A percentile compares a stretch with the other conserved stretches of the same genome.
Conservation (phyloP, 2,888 invertebrate genomes). For the Tachystola acroxantha region DNA sequence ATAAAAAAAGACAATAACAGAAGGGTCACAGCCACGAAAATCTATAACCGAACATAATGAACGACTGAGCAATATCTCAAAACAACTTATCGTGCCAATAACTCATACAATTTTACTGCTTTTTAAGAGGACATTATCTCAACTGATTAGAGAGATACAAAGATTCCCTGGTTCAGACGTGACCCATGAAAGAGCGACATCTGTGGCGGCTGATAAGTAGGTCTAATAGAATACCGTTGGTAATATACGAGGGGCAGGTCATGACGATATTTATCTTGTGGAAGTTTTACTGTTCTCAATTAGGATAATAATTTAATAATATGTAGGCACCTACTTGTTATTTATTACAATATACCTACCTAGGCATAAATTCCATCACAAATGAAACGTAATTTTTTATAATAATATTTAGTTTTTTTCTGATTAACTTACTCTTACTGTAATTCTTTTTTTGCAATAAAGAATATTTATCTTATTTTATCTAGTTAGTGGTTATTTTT, state of each 20-base stretch:
- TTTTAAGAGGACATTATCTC: slow-evolving; percentile 64
- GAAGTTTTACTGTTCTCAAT: no score
- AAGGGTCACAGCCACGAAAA: slow-evolving; percentile 4
- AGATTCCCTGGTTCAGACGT: slow-evolving; percentile 37
- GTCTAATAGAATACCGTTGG: slow-evolving; percentile 32
- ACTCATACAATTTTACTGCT: slow-evolving; percentile 64
- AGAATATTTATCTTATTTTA: no score
- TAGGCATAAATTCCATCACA: no score
- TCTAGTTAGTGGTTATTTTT: no score
- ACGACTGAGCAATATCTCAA: slow-evolving; percentile 25
- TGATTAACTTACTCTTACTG: no score
- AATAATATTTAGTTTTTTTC: no score
- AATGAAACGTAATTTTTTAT: neutral
- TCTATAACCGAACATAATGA: slow-evolving; percentile 17
- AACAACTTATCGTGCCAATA: slow-evolving; percentile 47
- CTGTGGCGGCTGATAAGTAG: slow-evolving; percentile 45
- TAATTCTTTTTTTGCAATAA: no score
- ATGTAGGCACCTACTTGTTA: neutral
- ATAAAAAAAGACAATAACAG: slow-evolving; percentile 5
- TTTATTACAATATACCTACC: neutral
- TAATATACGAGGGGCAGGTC: slow-evolving; percentile 20
- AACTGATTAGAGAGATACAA: slow-evolving; percentile 52
- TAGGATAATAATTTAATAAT: no score
- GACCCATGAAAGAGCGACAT: slow-evolving; percentile 34
- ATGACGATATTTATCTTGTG: slow-evolving; percentile 12